Evolutionary conservation across 2,797 vertebrate genomes (phyloP), one percentile per base, ranked within the genome.

Genomic region (Babyrousa celebensis): DNA sequence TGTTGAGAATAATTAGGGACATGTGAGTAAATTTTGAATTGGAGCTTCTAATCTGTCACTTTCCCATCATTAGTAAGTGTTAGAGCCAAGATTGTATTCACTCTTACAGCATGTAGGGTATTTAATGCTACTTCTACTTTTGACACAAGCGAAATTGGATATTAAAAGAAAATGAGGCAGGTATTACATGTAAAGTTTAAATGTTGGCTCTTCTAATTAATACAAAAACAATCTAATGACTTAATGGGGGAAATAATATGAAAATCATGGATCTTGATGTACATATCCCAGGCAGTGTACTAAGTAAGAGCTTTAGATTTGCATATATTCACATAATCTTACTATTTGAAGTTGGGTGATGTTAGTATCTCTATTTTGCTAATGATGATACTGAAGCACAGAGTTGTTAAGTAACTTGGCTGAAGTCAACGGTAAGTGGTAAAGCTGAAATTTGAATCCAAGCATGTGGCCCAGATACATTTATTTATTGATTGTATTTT

Each of bases 71-170:
- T 79, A 74, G 27, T 54, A 83, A 63, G 58, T 56, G 10, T 58
- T 48, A 58, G 8, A 75, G 16, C 23, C 43, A 93, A 91, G 25
- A 92, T 85, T 89, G 58, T 60, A 52, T 85, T 95, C 36, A 95
- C 14, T 85, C 8, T 85, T 74, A 23, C 6, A 77, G 18, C 27
- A 70, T 29, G 60, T 77, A 58, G 32, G 62, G 12, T 74, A 89
- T 74, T 85, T 88, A 77, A 71, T 27, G 68, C 2, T 90, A 9
- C 25, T 84, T 43, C 56, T 52, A 58, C 18, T 88, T 87, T 60
- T 93, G 32, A 95, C 18, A 91, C 12, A 94, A 79, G 52, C 16
- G 2, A 70, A 94, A 54, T 12, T 75, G 40, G 20, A 78, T 63
- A 62, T 12, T 25, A 6, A 40, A 62, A 60, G 10, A 79, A 91